Conservation (phyloP, 1,140 invertebrate genomes). For the Papilio dardanus region DNA sequence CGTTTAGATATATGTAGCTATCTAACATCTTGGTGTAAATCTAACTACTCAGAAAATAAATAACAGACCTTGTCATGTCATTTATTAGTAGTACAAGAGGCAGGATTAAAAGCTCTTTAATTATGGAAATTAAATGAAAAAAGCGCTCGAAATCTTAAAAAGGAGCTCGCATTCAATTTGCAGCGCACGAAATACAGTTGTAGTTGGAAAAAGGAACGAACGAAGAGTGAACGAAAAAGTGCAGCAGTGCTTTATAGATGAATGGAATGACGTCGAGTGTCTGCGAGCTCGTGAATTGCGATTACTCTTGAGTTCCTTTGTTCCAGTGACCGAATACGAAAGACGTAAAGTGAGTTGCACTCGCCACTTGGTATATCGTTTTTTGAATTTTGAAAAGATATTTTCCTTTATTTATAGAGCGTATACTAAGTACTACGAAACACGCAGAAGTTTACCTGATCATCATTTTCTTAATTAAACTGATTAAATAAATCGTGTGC, state of each 20-base stretch:
- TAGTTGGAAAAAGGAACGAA: conserved; percentile 31
- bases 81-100: background rate
- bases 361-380: conserved; percentile 4
- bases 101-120: background rate
- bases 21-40: no score
- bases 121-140: conserved; percentile 9
- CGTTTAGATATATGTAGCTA: no score
- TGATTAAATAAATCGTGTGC: background rate
- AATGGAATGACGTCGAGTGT: conserved; percentile 33
- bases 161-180: conserved; percentile 29
- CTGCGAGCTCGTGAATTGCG: conserved; percentile 32
- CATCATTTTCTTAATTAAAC: background rate
- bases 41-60: background rate
- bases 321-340: conserved; percentile 36
- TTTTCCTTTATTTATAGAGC: conserved; percentile 19
- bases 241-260: conserved; percentile 32
- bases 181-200: conserved; percentile 32
- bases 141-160: conserved; percentile 13
- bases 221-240: conserved; percentile 34
- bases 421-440: background rate
- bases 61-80: conserved; percentile 33
- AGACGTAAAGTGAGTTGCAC: conserved; percentile 32
- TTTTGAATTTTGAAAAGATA: background rate
- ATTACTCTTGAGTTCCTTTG: conserved; percentile 32
- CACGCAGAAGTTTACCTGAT: background rate